Evolutionary conservation across 64 coral and sea anemone genomes (phyloP).

Genomic region (Acropora yongei): DNA sequence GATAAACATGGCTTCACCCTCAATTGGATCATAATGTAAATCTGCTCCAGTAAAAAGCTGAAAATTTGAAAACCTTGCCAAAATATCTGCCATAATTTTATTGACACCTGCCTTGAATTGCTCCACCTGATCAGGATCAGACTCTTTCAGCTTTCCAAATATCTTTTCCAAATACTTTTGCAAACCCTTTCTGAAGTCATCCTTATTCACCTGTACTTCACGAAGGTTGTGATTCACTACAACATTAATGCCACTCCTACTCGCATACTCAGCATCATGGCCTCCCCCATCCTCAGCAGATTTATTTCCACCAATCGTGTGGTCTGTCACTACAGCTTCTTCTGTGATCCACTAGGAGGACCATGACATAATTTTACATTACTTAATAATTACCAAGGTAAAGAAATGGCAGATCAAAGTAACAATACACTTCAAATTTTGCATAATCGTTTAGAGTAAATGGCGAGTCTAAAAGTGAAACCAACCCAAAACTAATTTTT

Average conservation of each 20-base stretch:
- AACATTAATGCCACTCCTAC: background rate
- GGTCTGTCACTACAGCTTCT: background rate
- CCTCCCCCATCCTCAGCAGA: slow-evolving; percentile 21
- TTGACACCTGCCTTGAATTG: background rate
- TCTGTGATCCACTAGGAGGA: background rate
- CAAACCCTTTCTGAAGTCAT: background rate
- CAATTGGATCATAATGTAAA: background rate
- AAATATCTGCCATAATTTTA: background rate
- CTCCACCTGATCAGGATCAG: background rate
- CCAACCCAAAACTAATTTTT: too few species aligned
- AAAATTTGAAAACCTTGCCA: background rate
- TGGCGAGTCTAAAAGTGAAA: too few species aligned
- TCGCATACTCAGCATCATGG: background rate
- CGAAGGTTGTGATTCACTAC: background rate
- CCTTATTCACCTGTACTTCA: background rate
- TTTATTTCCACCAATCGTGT: slow-evolving; percentile 35
- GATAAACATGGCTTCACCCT: background rate
- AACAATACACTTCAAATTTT: too few species aligned
- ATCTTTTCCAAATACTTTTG: background rate
- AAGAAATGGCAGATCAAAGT: too few species aligned
- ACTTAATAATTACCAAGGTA: too few species aligned
- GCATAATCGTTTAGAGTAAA: too few species aligned
- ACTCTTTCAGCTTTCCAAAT: background rate
- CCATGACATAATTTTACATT: background rate
- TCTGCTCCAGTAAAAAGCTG: background rate